phyloP scores from a whole-genome alignment of 2,888 invertebrate species.

The Argyra leucocephala region DNA sequence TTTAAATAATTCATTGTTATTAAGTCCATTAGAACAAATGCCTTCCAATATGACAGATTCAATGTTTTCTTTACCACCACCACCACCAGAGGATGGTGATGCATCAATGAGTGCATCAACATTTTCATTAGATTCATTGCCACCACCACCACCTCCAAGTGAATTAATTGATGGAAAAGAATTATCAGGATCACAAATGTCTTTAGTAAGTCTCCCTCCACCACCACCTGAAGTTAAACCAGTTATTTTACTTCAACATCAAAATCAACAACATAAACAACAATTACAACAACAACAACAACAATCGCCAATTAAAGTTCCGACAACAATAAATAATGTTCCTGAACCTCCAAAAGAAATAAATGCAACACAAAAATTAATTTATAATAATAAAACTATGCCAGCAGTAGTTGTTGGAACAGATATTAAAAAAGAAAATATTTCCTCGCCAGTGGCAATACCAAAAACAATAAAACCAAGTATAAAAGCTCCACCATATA shows the following conservation, averaged over 20 bases:
- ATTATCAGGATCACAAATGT: slow-evolving; percentile 57
- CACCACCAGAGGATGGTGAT: slow-evolving; percentile 45
- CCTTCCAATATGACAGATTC: slow-evolving; percentile 45
- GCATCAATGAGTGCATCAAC: slow-evolving; percentile 61
- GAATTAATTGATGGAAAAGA: slow-evolving; percentile 34
- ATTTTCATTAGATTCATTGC: slow-evolving; percentile 68
- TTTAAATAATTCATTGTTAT: slow-evolving; percentile 22
- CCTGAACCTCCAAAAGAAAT: slow-evolving; percentile 18
- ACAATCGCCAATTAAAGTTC: slow-evolving; percentile 18
- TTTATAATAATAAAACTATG: slow-evolving; percentile 24
- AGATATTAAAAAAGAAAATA: slow-evolving; percentile 22
- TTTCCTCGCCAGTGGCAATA: slow-evolving; percentile 19
- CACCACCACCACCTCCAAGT: slow-evolving; percentile 61
- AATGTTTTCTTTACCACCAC: slow-evolving; percentile 56
- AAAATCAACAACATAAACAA: slow-evolving; percentile 12
- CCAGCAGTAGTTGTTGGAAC: slow-evolving; percentile 19
- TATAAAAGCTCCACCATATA: slow-evolving; percentile 40
- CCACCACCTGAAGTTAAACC: slow-evolving; percentile 54
- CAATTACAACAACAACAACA: no score
- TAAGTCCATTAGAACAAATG: slow-evolving; percentile 26
- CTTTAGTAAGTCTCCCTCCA: slow-evolving; percentile 61
- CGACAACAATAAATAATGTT: slow-evolving; percentile 26
- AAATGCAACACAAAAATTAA: slow-evolving; percentile 16
- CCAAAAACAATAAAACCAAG: slow-evolving; percentile 29
- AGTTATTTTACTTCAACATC: slow-evolving; percentile 24